Conservation (phyloP, 2,113 vertebrate species). For the Thalassoma bifasciatum region DNA sequence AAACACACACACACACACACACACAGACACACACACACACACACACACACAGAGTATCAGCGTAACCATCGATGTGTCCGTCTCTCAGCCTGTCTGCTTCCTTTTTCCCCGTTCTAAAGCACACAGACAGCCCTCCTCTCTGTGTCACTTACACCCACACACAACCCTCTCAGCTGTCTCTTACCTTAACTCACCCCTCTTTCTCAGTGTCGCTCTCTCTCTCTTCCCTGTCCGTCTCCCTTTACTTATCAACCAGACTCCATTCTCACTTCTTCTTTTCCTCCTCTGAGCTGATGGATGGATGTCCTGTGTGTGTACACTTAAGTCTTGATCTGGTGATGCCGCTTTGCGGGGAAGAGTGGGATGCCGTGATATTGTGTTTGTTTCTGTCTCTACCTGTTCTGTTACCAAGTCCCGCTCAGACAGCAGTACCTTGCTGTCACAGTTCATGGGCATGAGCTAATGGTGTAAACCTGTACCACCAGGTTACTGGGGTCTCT, state of each 20-base stretch:
- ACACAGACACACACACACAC: constrained; percentile 14
- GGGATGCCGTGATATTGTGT: too few species aligned
- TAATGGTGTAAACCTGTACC: too few species aligned
- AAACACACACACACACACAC: constrained; percentile 17
- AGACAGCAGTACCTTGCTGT: too few species aligned
- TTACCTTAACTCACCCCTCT: constrained; percentile 29
- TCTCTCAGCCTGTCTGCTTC: neutral
- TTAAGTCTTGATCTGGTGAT: neutral
- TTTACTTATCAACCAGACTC: constrained; percentile 10
- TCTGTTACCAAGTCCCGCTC: too few species aligned
- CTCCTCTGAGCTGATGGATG: constrained; percentile 11
- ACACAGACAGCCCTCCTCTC: constrained; percentile 3
- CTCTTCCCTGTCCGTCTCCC: neutral
- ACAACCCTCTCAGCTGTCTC: constrained; percentile 12
- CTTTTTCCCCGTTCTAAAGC: neutral
- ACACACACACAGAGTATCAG: constrained; percentile 10
- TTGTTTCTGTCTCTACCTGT: too few species aligned
- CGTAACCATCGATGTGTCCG: neutral
- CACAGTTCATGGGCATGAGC: too few species aligned
- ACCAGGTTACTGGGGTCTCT: too few species aligned
- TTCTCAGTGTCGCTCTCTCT: neutral
- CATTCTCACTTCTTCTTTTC: neutral
- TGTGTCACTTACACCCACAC: constrained; percentile 28
- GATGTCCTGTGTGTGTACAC: neutral
- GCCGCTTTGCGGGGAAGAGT: too few species aligned